Evolutionary conservation across 1,140 invertebrate genomes (phyloP).

Genomic region (Brachionus paranguensis): DNA sequence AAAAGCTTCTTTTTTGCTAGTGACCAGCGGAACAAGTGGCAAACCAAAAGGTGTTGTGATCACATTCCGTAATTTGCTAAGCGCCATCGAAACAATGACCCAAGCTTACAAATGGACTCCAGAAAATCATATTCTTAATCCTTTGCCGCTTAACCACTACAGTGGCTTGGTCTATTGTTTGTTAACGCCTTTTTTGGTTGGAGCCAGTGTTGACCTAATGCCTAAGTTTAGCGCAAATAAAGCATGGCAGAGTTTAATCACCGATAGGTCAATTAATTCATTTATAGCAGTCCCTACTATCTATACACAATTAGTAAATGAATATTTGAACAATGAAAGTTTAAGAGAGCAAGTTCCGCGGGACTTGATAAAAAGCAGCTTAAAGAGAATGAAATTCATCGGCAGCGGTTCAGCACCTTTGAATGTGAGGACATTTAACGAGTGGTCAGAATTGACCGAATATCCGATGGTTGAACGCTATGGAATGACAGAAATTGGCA

Average conservation of each 20-base stretch:
- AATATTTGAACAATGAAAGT: conserved; percentile 59
- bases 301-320: conserved; percentile 71
- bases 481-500: conserved; percentile 84
- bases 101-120: conserved; percentile 66
- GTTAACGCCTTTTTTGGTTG: conserved; percentile 68
- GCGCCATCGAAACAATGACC: conserved; percentile 62
- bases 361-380: conserved; percentile 50
- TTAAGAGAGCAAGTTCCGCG: background rate
- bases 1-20: conserved; percentile 63
- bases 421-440: conserved; percentile 67
- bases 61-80: conserved; percentile 68
- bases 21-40: conserved; percentile 83
- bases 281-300: conserved; percentile 86
- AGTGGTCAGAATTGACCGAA: conserved; percentile 76
- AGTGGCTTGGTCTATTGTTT: conserved; percentile 79
- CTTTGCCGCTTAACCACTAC: conserved; percentile 76
- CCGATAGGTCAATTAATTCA: conserved; percentile 64
- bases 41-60: conserved; percentile 75
- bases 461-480: conserved; percentile 78
- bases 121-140: conserved; percentile 70
- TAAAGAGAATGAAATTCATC: conserved; percentile 61
- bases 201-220: conserved; percentile 64
- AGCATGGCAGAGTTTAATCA: background rate
- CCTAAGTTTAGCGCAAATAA: conserved; percentile 63
- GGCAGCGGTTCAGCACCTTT: conserved; percentile 75